phyloP scores from a whole-genome alignment of 2,113 vertebrate species.

The Rhipidura dahli region DNA sequence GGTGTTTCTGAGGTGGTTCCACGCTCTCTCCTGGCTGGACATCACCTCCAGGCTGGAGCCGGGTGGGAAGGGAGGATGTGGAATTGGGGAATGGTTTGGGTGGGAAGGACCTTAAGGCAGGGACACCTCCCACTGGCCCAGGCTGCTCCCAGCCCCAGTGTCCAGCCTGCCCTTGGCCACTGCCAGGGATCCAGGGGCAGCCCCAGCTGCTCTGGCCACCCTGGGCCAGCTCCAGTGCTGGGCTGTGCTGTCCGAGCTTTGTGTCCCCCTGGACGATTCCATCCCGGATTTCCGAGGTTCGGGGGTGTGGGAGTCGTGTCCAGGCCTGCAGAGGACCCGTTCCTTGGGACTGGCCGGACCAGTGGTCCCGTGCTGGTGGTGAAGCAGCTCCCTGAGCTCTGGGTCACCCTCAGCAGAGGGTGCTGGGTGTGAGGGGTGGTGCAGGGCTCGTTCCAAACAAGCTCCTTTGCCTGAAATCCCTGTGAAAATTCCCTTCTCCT shows the following conservation, averaged over 20 bases:
- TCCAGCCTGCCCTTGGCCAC: neutral
- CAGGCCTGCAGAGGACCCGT: neutral
- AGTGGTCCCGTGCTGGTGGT: neutral
- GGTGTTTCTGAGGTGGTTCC: neutral
- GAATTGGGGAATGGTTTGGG: neutral
- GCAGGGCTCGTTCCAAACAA: neutral
- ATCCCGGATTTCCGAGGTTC: fast-evolving
- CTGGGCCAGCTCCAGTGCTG: fast-evolving
- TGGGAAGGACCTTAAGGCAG: neutral
- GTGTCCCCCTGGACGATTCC: neutral
- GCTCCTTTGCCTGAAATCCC: neutral
- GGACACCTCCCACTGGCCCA: neutral
- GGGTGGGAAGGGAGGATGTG: no score
- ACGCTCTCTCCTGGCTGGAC: neutral
- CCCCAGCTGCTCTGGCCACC: neutral
- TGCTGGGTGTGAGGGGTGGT: neutral
- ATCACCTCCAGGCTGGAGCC: no score
- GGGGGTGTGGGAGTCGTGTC: neutral
- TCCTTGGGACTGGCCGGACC: neutral
- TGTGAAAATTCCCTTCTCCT: neutral
- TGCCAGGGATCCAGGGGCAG: neutral
- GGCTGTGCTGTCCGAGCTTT: fast-evolving
- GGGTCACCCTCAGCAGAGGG: neutral
- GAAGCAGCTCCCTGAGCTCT: neutral
- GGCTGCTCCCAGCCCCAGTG: neutral